Evolutionary conservation across 2,113 vertebrate genomes (phyloP).

Genomic region (Formicarius rufipectus): DNA sequence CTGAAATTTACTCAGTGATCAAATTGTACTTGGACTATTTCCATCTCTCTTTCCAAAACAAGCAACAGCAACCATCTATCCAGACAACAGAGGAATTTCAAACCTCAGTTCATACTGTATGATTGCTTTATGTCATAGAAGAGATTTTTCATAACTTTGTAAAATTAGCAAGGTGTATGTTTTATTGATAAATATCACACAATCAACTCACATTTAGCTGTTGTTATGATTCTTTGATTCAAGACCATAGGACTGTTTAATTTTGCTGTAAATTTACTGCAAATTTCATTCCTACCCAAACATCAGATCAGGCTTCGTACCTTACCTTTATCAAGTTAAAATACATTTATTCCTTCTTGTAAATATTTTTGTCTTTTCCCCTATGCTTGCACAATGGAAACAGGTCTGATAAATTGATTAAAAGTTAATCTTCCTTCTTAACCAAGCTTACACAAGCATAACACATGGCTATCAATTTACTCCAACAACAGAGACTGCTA

Average conservation of each 20-base stretch:
- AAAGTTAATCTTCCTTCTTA: background rate
- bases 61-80: background rate
- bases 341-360: background rate
- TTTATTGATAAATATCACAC: background rate
- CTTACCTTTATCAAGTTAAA: background rate
- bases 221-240: background rate
- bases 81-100: background rate
- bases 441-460: background rate
- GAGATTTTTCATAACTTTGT: background rate
- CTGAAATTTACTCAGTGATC: background rate
- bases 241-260: background rate
- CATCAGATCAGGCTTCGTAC: background rate
- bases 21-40: background rate
- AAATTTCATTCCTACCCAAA: background rate
- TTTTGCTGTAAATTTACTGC: background rate
- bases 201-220: background rate
- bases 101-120: background rate
- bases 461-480: background rate
- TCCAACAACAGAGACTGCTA: background rate
- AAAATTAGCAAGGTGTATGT: background rate
- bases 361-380: background rate
- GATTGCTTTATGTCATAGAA: background rate
- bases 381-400: background rate
- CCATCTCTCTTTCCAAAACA: constrained; percentile 4
- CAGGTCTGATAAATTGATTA: background rate